Conservation (phyloP, 2,888 invertebrate species). For the Nowickia ferox region DNA sequence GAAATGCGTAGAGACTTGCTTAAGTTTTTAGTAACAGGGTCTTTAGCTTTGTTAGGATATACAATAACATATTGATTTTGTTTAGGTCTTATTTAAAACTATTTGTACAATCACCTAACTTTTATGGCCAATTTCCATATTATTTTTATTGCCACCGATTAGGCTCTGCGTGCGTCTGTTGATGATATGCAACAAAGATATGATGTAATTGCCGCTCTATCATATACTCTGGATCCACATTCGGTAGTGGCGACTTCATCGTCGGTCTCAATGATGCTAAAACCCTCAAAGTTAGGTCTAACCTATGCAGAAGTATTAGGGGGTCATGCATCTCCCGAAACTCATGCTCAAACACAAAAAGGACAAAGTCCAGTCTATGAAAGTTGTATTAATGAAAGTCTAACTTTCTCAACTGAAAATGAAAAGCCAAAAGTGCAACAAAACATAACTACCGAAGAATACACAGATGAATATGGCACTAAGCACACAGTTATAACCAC, state of each 20-base stretch:
- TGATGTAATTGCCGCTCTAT: slow-evolving; percentile 88
- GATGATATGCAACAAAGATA: slow-evolving; percentile 88
- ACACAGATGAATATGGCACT: slow-evolving; percentile 64
- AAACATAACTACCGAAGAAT: slow-evolving; percentile 40
- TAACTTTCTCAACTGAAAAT: slow-evolving; percentile 21
- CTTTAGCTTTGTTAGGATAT: background rate
- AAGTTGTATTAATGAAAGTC: slow-evolving; percentile 22
- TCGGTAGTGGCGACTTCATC: slow-evolving; percentile 84
- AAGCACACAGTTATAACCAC: slow-evolving; percentile 60
- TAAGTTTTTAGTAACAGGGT: background rate
- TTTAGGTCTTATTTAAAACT: slow-evolving; percentile 58
- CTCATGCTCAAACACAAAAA: slow-evolving; percentile 64
- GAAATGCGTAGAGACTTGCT: background rate
- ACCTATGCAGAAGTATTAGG: slow-evolving; percentile 89
- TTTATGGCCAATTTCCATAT: slow-evolving; percentile 82
- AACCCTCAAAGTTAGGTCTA: slow-evolving; percentile 82
- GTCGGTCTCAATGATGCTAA: slow-evolving; percentile 84
- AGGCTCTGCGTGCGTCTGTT: slow-evolving; percentile 85
- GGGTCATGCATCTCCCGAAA: slow-evolving; percentile 84
- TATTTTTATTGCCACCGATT: slow-evolving; percentile 74
- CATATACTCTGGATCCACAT: slow-evolving; percentile 90
- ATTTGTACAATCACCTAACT: slow-evolving; percentile 79
- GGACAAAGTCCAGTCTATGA: slow-evolving; percentile 56
- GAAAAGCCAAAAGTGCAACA: slow-evolving; percentile 42
- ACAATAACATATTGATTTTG: slow-evolving; percentile 48